Evolutionary conservation across 2,113 vertebrate species (phyloP).

Genomic region (Donacobius atricapilla): DNA sequence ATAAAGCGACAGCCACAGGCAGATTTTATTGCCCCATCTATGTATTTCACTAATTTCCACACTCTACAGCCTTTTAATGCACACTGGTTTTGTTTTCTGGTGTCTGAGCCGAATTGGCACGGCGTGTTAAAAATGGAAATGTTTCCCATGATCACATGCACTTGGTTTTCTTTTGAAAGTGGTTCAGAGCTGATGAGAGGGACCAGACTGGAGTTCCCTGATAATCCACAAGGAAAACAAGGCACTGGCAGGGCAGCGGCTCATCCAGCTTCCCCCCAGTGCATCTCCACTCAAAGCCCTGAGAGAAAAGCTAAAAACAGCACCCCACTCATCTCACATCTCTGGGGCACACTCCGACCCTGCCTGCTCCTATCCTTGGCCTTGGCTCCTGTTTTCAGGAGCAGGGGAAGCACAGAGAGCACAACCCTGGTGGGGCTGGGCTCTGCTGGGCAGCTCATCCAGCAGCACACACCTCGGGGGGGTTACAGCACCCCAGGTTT

Average conservation of each 20-base stretch:
- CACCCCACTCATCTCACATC: background rate
- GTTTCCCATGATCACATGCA: background rate
- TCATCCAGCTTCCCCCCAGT: background rate
- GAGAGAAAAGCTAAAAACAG: fast-evolving
- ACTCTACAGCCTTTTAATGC: background rate
- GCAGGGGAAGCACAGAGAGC: background rate
- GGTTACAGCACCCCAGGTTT: too few species aligned
- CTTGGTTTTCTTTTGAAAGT: background rate
- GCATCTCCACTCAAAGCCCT: background rate
- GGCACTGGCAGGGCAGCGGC: background rate
- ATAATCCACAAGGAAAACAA: background rate
- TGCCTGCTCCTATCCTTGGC: background rate
- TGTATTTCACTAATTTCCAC: background rate
- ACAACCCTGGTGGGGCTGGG: background rate
- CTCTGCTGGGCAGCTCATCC: background rate
- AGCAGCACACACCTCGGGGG: too few species aligned
- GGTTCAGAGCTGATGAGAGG: background rate
- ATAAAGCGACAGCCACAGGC: background rate
- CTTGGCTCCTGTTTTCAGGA: background rate
- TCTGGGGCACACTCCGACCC: background rate
- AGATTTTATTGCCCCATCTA: background rate
- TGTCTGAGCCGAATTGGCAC: background rate
- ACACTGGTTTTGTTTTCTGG: background rate
- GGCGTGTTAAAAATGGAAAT: background rate
- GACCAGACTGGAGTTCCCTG: background rate